A percentile compares a stretch with the other conserved stretches of the same genome.
phyloP scores from a whole-genome alignment of 1,140 invertebrate genomes.

The Diorhabda sublineata region DNA sequence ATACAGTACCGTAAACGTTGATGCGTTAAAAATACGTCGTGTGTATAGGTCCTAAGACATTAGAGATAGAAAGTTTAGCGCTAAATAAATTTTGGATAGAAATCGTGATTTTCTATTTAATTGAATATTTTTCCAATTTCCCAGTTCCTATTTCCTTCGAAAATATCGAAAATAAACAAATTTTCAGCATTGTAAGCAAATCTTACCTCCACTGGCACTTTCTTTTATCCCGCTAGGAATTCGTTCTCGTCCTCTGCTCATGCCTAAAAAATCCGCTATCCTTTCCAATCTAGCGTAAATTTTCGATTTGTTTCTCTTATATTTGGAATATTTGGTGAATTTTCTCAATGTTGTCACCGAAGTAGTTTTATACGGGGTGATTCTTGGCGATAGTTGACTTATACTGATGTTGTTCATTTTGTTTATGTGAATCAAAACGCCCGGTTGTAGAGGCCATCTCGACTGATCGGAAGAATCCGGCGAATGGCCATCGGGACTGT shows the following conservation, averaged over 20 bases:
- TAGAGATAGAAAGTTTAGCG: no score
- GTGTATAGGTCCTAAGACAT: no score
- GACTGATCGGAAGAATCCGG: slow-evolving; percentile 55
- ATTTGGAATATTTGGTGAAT: slow-evolving; percentile 35
- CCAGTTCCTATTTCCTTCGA: no score
- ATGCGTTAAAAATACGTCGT: no score
- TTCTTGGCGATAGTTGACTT: slow-evolving; percentile 34
- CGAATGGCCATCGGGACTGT: slow-evolving; percentile 42
- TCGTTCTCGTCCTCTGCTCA: slow-evolving; percentile 32
- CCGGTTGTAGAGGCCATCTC: slow-evolving; percentile 85
- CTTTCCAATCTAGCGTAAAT: slow-evolving; percentile 43
- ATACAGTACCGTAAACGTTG: no score
- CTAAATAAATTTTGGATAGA: no score
- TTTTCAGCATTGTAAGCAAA: background rate
- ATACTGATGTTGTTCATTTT: slow-evolving; percentile 59
- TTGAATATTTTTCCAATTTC: no score
- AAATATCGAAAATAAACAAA: background rate
- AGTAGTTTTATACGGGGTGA: slow-evolving; percentile 35
- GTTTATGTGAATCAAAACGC: slow-evolving; percentile 82
- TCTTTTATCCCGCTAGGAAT: slow-evolving; percentile 40
- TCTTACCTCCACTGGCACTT: slow-evolving; percentile 41
- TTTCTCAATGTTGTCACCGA: slow-evolving; percentile 31
- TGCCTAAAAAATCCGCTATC: slow-evolving; percentile 39
- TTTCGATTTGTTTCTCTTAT: slow-evolving; percentile 39
- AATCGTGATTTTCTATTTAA: no score